Evolutionary conservation across 1,140 invertebrate genomes (phyloP).

Genomic region (Drosophila tristis): DNA sequence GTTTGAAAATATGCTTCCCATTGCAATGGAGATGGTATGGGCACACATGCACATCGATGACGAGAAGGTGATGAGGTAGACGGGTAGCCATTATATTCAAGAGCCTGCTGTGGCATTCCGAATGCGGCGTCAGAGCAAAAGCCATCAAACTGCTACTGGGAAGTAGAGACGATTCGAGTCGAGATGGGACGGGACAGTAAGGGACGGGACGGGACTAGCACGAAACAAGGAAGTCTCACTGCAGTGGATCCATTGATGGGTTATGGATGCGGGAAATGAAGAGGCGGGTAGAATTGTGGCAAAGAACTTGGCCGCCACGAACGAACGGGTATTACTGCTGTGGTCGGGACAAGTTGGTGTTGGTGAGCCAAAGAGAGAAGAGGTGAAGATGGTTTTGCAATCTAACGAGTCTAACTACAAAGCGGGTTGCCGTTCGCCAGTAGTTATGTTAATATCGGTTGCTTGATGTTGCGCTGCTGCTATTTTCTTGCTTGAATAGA

Average conservation of each 20-base stretch:
- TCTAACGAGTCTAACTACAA: conserved; percentile 75
- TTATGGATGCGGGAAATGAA: neutral
- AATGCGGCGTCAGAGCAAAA: conserved; percentile 59
- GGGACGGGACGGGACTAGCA: conserved; percentile 64
- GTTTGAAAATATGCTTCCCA: conserved; percentile 31
- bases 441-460: conserved; percentile 78
- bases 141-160: conserved; percentile 77
- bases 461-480: conserved; percentile 40
- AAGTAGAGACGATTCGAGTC: conserved; percentile 48
- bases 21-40: conserved; percentile 5
- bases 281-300: conserved; percentile 59
- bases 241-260: conserved; percentile 50
- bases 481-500: conserved; percentile 24
- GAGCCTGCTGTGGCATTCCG: neutral
- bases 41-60: conserved; percentile 5
- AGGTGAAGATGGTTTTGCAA: conserved; percentile 56
- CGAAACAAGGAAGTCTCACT: conserved; percentile 77
- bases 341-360: conserved; percentile 39
- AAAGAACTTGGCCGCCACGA: conserved; percentile 72
- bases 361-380: neutral
- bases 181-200: too few relatives aligned
- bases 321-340: conserved; percentile 49
- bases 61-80: conserved; percentile 24
- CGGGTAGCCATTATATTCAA: conserved; percentile 37
- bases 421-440: conserved; percentile 61